These are phyloP conservation scores for Sceloporus undulatus DNA, from an alignment of 2,113 vertebrate genomes.

Conservation along the genomic window DNA sequence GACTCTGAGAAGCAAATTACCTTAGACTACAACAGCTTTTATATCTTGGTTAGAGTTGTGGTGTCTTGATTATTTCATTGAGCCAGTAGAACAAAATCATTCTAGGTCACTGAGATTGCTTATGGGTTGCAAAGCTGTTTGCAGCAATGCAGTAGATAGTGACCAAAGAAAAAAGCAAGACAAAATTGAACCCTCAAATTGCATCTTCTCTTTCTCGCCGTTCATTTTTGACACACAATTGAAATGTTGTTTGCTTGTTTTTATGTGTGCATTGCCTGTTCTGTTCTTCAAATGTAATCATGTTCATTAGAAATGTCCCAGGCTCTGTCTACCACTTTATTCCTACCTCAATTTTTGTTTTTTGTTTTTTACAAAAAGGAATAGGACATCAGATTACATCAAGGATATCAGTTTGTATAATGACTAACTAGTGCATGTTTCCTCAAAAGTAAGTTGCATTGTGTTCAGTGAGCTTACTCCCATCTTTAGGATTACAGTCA, in stretches of 20 bases:
- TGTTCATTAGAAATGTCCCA: constrained; percentile 74
- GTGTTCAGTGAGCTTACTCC: not conserved
- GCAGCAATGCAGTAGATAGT: constrained; percentile 70
- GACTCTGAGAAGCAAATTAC: constrained; percentile 74
- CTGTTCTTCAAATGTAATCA: constrained; percentile 59
- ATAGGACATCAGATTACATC: constrained; percentile 69
- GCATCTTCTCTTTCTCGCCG: constrained; percentile 55
- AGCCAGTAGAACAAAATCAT: constrained; percentile 74
- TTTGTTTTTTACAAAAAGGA: constrained; percentile 84
- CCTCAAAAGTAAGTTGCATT: not conserved
- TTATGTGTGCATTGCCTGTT: constrained; percentile 58
- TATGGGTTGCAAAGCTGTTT: constrained; percentile 74
- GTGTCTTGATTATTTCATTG: constrained; percentile 74
- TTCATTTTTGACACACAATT: constrained; percentile 31
- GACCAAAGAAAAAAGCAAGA: constrained; percentile 71
- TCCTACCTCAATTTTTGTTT: constrained; percentile 94
- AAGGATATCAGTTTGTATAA: constrained; percentile 77
- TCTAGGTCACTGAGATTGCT: constrained; percentile 72
- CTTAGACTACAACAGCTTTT: constrained; percentile 64
- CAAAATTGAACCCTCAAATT: constrained; percentile 67
- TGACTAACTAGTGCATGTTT: constrained; percentile 47
- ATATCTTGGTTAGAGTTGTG: constrained; percentile 42
- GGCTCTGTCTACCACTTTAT: constrained; percentile 83
- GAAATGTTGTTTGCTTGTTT: constrained; percentile 60
- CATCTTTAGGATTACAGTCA: not conserved